phyloP scores from a whole-genome alignment of 1,140 invertebrate genomes.

The Rhopalosiphum maidis region DNA sequence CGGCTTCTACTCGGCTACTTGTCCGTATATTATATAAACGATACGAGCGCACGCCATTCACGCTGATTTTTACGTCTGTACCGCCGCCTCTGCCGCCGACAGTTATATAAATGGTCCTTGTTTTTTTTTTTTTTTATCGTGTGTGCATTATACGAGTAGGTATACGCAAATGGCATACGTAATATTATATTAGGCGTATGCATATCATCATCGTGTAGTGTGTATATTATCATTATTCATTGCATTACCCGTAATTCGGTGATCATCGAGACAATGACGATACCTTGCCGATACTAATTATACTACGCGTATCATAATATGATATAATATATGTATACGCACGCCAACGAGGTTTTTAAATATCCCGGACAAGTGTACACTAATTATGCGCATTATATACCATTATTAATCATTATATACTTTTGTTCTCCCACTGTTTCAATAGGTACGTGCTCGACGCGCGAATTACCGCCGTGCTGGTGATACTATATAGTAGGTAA shows the following conservation, averaged over 20 bases:
- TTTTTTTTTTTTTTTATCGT: constrained; percentile 5
- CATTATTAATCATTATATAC: neutral
- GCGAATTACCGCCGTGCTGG: neutral
- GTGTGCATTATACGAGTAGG: neutral
- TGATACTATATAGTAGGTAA: neutral
- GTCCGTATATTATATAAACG: constrained; percentile 49
- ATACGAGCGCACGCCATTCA: constrained; percentile 33
- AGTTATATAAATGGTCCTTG: neutral
- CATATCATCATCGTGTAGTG: neutral
- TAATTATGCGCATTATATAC: neutral
- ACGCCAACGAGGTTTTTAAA: neutral
- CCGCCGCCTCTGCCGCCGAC: neutral
- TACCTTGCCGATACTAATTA: neutral
- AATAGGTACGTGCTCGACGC: neutral
- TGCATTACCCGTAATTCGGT: neutral
- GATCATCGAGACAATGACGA: neutral
- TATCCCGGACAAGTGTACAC: neutral
- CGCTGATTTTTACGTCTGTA: constrained; percentile 30
- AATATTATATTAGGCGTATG: neutral
- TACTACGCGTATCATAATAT: neutral
- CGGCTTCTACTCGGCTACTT: constrained; percentile 34
- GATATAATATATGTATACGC: neutral
- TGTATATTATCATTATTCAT: neutral
- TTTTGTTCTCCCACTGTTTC: neutral
- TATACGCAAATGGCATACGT: neutral